phyloP scores from a whole-genome alignment of 2,797 vertebrate genomes.

The Cirrhinus mrigala region DNA sequence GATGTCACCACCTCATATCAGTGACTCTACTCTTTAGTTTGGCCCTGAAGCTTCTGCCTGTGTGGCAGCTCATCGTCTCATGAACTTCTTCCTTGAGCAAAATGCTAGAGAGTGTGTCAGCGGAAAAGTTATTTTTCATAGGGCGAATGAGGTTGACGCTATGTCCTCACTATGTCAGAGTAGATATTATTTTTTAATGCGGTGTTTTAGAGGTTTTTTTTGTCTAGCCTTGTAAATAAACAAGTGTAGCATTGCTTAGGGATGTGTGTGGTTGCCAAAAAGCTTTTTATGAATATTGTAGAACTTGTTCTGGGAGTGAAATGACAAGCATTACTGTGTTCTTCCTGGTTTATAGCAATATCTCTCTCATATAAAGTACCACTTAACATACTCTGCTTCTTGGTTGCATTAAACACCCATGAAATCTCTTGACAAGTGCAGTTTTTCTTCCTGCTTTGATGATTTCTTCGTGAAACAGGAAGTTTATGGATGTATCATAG shows the following conservation, averaged over 20 bases:
- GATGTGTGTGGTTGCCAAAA: constrained; percentile 22
- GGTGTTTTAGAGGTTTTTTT: constrained; percentile 38
- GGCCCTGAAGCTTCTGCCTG: constrained; percentile 7
- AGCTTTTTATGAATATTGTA: constrained; percentile 45
- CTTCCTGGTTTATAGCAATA: constrained; percentile 4
- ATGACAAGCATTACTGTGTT: constrained; percentile 22
- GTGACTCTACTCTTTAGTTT: constrained; percentile 4
- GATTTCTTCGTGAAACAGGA: not conserved
- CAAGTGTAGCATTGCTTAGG: constrained; percentile 16
- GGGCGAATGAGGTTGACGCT: constrained; percentile 18
- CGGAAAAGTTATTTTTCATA: not conserved
- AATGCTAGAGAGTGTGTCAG: constrained; percentile 16
- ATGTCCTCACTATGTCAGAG: constrained; percentile 13
- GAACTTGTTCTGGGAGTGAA: constrained; percentile 30
- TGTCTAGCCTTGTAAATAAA: constrained; percentile 41
- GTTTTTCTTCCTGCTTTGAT: constrained; percentile 3
- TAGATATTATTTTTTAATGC: constrained; percentile 49
- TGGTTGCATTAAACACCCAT: constrained; percentile 6
- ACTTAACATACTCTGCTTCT: not conserved
- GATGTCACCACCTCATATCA: constrained; percentile 25
- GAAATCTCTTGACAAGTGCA: constrained; percentile 16
- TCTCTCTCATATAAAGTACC: not conserved
- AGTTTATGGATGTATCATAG: not conserved
- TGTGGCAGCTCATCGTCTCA: constrained; percentile 1
- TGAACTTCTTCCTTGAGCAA: not conserved